Evolutionary conservation across 2,797 vertebrate species (phyloP).

Genomic region (Pteropus rufus): DNA sequence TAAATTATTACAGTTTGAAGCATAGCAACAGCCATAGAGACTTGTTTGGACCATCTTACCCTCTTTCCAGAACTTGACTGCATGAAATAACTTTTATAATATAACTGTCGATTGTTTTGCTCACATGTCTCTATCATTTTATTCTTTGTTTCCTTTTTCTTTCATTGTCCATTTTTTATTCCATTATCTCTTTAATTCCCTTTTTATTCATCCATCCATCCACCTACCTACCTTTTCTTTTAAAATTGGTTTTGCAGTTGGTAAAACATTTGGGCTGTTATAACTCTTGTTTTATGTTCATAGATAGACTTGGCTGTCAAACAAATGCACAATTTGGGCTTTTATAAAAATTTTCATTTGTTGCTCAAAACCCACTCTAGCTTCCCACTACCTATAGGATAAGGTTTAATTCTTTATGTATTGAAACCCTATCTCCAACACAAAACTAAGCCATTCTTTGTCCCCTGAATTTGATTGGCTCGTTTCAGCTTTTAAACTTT

Average conservation of each 20-base stretch:
- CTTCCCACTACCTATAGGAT: background rate
- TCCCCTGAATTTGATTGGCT: background rate
- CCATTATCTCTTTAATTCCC: background rate
- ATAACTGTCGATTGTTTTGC: background rate
- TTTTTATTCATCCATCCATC: too few species aligned
- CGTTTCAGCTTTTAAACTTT: constrained; percentile 12
- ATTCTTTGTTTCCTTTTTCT: background rate
- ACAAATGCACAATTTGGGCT: background rate
- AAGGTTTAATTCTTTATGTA: background rate
- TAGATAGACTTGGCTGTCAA: background rate
- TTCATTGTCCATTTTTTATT: background rate
- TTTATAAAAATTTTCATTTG: constrained; percentile 16
- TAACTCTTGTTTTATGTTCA: background rate
- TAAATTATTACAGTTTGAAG: constrained; percentile 72
- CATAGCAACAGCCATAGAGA: background rate
- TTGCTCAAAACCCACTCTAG: background rate
- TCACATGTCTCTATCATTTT: background rate
- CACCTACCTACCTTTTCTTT: background rate
- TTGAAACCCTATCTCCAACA: background rate
- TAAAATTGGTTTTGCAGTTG: background rate
- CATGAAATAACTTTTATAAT: background rate
- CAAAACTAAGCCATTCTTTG: background rate
- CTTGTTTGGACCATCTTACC: background rate
- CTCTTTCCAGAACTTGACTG: background rate
- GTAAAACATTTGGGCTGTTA: background rate